These are phyloP conservation scores for Erebia epiphron DNA, from an alignment of 2,888 invertebrate genomes.

Conservation along the genomic window DNA sequence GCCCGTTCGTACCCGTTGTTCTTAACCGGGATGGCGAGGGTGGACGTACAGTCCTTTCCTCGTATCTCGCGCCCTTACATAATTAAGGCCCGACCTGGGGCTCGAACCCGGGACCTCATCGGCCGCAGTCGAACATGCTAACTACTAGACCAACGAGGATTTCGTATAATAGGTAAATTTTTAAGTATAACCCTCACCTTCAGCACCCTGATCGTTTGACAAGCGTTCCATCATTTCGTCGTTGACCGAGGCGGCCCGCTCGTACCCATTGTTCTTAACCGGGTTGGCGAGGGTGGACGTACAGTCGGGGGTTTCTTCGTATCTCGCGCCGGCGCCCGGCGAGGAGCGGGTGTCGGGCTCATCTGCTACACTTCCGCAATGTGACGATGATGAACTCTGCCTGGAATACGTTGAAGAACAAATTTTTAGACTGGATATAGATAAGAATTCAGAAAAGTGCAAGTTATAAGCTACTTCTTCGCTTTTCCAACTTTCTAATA, in stretches of 20 bases:
- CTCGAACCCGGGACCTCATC: too few relatives aligned
- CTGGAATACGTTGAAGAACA: conserved; percentile 46
- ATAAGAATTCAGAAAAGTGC: conserved; percentile 21
- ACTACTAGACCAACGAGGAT: too few relatives aligned
- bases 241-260: conserved; percentile 70
- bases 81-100: too few relatives aligned
- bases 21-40: conserved; percentile 75
- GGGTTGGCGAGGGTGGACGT: conserved; percentile 76
- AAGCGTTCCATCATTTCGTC: conserved; percentile 77
- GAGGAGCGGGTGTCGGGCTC: conserved; percentile 80
- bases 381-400: conserved; percentile 80
- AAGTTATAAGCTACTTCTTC: too few relatives aligned
- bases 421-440: background rate
- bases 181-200: conserved; percentile 65
- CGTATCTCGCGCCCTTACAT: conserved; percentile 75
- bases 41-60: conserved; percentile 78
- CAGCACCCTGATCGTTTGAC: conserved; percentile 78
- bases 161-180: too few relatives aligned
- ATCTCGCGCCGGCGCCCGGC: conserved; percentile 75
- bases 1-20: conserved; percentile 81
- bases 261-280: conserved; percentile 80
- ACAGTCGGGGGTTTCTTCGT: conserved; percentile 76
- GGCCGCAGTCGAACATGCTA: too few relatives aligned
- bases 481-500: too few relatives aligned
- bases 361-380: conserved; percentile 76